These are phyloP conservation scores for Siderastrea radians DNA, from an alignment of 92 coral and sea anemone genomes.

Conservation along the genomic window DNA sequence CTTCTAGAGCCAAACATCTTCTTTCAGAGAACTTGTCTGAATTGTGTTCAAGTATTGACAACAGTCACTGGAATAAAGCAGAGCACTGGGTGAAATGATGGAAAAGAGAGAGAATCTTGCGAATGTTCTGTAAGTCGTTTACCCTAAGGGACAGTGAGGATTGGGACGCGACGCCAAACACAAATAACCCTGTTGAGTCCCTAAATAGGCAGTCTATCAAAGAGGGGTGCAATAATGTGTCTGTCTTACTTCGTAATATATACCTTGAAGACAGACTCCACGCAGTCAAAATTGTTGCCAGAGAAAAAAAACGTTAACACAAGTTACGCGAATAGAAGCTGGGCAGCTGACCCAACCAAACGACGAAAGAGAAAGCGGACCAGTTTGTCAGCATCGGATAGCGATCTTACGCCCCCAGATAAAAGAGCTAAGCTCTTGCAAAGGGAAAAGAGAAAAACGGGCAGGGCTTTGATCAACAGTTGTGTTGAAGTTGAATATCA, in stretches of 20 bases:
- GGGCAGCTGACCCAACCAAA: too few relatives aligned
- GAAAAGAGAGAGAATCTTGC: constrained; percentile 40
- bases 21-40: not conserved
- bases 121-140: constrained; percentile 55
- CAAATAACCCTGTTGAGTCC: constrained; percentile 69
- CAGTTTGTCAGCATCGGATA: too few relatives aligned
- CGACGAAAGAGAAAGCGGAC: too few relatives aligned
- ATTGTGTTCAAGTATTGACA: not conserved
- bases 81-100: constrained; percentile 72
- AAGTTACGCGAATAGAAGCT: not conserved
- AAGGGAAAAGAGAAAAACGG: too few relatives aligned
- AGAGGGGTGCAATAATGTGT: constrained; percentile 46
- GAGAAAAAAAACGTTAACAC: constrained; percentile 16
- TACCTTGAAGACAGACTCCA: constrained; percentile 38
- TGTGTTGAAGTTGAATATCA: too few relatives aligned
- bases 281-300: constrained; percentile 36
- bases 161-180: constrained; percentile 59
- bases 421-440: too few relatives aligned
- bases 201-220: constrained; percentile 50
- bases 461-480: too few relatives aligned
- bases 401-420: too few relatives aligned
- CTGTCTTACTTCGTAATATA: constrained; percentile 32
- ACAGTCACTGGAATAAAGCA: constrained; percentile 28
- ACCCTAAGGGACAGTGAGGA: constrained; percentile 46
- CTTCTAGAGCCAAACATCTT: constrained; percentile 16